Evolutionary conservation across 2,888 invertebrate species (phyloP), one percentile per base, ranked within the genome.

Genomic region (Amiota mariae): DNA sequence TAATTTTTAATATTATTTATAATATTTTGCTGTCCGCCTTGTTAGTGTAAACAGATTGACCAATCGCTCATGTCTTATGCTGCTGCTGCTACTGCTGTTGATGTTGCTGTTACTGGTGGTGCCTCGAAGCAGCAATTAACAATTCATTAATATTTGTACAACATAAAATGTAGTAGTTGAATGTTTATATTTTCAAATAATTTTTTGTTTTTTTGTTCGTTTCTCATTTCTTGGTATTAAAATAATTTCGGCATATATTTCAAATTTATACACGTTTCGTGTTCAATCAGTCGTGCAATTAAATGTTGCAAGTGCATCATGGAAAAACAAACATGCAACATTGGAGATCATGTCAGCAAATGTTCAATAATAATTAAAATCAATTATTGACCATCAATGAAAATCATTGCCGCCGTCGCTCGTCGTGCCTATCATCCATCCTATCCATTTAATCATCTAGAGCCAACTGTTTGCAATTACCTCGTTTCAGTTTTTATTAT

Each of bases 41-140:
- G 11, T 73, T 75, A 76, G 76, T 78, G 76, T 73, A 81, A 81
- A 80, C 78, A 80, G 76, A 75, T 81, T 79, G 76, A 77, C 73
- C 76, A 76, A 80, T 79, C 72, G 74, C 64, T 74, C 71, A n/a
- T 10, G 11, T 48, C n/a, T 54, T 36, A 36, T 36, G 8, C 8
- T 36, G 2, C 36, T 36, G 36, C 36, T 36, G 36, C 36, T 36
- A 6, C 36, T 36, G 36, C 36, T 36, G 36, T 6, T 36, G 36
- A 2, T 36, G 54, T 24, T 4, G 36, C 36, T 36, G 36, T 0
- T 36, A 6, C 36, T 36, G 54, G 47, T 64, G 70, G 47, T 64
- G 70, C 36, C 70, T 70, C 13, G 24, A 70, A 73, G 70, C 71
- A 51, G 70, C 76, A 76, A 76, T 77, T 75, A 74, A 77, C 76